Conservation (phyloP, 2,888 invertebrate genomes). For the Aleiodes testaceus region DNA sequence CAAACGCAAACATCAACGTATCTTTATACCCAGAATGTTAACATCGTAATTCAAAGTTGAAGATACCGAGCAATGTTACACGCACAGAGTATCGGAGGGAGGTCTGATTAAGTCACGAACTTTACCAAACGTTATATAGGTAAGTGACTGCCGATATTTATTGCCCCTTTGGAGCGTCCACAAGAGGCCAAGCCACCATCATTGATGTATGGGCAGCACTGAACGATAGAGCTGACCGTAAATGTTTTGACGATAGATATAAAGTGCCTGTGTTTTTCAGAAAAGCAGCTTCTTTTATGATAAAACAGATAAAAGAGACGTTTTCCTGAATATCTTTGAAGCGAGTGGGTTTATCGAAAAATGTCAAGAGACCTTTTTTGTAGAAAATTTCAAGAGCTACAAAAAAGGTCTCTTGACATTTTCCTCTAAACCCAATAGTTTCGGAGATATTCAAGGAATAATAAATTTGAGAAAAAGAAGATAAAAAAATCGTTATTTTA, state of each 20-base stretch:
- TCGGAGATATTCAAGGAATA: no score
- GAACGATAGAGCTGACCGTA: slow-evolving; percentile 41
- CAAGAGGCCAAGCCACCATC: slow-evolving; percentile 44
- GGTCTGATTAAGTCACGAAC: slow-evolving; percentile 62
- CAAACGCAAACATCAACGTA: neutral
- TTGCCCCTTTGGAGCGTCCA: slow-evolving; percentile 54
- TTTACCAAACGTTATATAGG: slow-evolving; percentile 20
- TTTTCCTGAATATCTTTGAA: neutral
- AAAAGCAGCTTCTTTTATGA: neutral
- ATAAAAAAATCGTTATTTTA: no score
- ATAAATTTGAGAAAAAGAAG: no score
- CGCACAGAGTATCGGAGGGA: slow-evolving; percentile 43
- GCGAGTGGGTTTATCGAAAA: neutral
- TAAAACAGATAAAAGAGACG: no score
- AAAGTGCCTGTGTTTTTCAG: neutral
- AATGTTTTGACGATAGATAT: slow-evolving; percentile 54
- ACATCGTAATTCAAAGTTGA: slow-evolving; percentile 41
- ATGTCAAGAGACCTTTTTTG: no score
- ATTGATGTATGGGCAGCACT: slow-evolving; percentile 57
- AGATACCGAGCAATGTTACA: slow-evolving; percentile 35
- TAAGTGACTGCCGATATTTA: slow-evolving; percentile 54
- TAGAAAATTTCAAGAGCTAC: no score
- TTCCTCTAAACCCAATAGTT: no score
- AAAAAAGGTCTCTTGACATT: no score
- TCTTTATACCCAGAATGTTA: neutral